These are phyloP conservation scores for Thrips palmi DNA, from an alignment of 1,140 invertebrate genomes.

Conservation along the genomic window DNA sequence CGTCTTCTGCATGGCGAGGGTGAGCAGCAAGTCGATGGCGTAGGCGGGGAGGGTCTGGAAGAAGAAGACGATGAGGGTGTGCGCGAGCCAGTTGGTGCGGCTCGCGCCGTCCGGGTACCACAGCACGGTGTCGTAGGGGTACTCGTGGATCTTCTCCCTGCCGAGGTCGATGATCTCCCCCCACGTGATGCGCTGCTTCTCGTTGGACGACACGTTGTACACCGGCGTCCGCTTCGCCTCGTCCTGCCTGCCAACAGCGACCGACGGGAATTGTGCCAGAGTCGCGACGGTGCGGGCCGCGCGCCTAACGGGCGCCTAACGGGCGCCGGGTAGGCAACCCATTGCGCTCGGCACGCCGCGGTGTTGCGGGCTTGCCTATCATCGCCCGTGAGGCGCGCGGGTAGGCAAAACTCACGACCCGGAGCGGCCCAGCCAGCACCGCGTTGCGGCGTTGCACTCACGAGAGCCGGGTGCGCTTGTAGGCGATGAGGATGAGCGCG, in stretches of 20 bases:
- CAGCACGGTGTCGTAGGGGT: conserved; percentile 34
- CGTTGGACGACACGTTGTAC: conserved; percentile 50
- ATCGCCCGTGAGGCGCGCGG: too few species aligned
- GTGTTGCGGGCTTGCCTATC: too few species aligned
- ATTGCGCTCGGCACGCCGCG: too few species aligned
- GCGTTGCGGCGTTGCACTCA: too few species aligned
- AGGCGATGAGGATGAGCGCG: conserved; percentile 34
- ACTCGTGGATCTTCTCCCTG: conserved; percentile 20
- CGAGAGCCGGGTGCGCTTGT: too few species aligned
- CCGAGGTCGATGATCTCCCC: conserved; percentile 29
- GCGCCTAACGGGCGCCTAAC: too few species aligned
- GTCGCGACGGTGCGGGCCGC: too few species aligned
- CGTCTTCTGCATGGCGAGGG: conserved; percentile 36
- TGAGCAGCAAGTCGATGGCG: conserved; percentile 34
- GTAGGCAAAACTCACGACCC: too few species aligned
- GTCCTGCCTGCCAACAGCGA: not conserved
- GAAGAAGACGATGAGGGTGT: conserved; percentile 33
- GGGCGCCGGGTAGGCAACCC: too few species aligned
- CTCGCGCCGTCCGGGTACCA: conserved; percentile 44
- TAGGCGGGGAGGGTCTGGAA: conserved; percentile 42
- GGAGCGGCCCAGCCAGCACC: too few species aligned
- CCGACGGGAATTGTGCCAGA: too few species aligned
- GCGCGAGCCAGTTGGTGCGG: conserved; percentile 29
- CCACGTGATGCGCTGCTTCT: conserved; percentile 49
- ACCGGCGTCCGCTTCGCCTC: too few species aligned